Evolutionary conservation across 2,797 vertebrate species (phyloP), one percentile per base, ranked within the genome.

Genomic region (Periophthalmus magnuspinnatus): DNA sequence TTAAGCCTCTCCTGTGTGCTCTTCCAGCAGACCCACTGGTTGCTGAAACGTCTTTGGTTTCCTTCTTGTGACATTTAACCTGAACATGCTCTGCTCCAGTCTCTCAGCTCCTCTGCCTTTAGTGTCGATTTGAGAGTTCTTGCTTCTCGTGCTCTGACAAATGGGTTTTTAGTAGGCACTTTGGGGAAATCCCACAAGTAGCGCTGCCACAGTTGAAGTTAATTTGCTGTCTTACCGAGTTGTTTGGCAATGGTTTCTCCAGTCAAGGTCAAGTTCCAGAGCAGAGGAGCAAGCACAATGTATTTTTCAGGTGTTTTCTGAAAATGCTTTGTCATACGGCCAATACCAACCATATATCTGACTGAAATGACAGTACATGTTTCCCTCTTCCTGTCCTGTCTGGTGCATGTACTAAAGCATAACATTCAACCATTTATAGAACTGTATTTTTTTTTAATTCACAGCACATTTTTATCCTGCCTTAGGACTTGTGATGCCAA

Each of bases 41-140:
- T 60, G 82, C 80, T 81, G 64, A 65, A 70, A 77, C 77, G 71
- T 68, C 70, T 81, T 68, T 34, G 50, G 55, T 83, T 80, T 82
- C 68, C 64, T 57, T 34, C 21, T 28, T 11, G 21, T 74, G 78
- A 84, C 76, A 81, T 63, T 66, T 24, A 21, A 71, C 69, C 14
- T 65, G 34, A 11, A 22, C 32, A 1, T 38, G 38, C 41, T 33
- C 60, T 59, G 61, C 33, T 14, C 41, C 41, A 28, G 33, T 68
- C 13, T 70, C 65, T 22, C 4, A 1, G 71, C 78, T 45, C 79
- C 70, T 78, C 65, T 79, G 38, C 74, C 70, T 70, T 58, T 28
- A 57, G 62, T 64, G 58, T 17, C 48, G 41, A 11, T 36, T 60
- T 65, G 68, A 70, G 62, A 67, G n/a, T 69, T 38, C 28, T 14